These are phyloP conservation scores for Salvator merianae DNA, from an alignment of 2,113 vertebrate genomes.

Conservation along the genomic window DNA sequence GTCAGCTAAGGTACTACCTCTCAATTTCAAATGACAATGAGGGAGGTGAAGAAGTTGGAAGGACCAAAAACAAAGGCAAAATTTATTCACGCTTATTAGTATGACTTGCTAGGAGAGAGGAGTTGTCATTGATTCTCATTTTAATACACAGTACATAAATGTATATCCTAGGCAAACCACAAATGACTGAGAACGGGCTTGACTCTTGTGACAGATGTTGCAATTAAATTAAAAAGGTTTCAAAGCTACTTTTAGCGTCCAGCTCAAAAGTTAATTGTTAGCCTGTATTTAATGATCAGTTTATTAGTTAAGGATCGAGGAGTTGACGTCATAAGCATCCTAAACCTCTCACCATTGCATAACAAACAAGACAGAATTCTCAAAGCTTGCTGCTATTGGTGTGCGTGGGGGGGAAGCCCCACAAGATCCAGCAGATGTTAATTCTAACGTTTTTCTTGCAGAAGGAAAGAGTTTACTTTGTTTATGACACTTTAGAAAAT, in stretches of 20 bases:
- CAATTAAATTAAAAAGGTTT: slow-evolving; percentile 51
- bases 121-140: background rate
- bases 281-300: slow-evolving; percentile 60
- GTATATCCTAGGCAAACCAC: background rate
- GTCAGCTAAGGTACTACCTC: background rate
- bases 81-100: background rate
- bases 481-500: background rate
- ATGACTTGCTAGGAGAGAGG: background rate
- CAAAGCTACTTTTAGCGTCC: slow-evolving; percentile 50
- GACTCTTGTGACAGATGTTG: slow-evolving; percentile 39
- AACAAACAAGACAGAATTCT: slow-evolving; percentile 43
- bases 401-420: slow-evolving; percentile 20
- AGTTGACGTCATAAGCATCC: slow-evolving; percentile 57
- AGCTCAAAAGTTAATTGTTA: slow-evolving; percentile 49
- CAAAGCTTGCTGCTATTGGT: slow-evolving; percentile 18
- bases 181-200: slow-evolving; percentile 16
- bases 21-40: background rate
- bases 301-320: slow-evolving; percentile 57
- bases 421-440: slow-evolving; percentile 1
- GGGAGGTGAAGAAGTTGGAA: background rate
- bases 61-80: background rate
- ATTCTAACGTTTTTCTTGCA: background rate
- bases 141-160: background rate
- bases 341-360: slow-evolving; percentile 54
- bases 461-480: background rate